Percentiles rank a stretch among this genome's conserved stretches.
phyloP scores from a whole-genome alignment of 2,888 invertebrate genomes.

The Lochmaea capreae region DNA sequence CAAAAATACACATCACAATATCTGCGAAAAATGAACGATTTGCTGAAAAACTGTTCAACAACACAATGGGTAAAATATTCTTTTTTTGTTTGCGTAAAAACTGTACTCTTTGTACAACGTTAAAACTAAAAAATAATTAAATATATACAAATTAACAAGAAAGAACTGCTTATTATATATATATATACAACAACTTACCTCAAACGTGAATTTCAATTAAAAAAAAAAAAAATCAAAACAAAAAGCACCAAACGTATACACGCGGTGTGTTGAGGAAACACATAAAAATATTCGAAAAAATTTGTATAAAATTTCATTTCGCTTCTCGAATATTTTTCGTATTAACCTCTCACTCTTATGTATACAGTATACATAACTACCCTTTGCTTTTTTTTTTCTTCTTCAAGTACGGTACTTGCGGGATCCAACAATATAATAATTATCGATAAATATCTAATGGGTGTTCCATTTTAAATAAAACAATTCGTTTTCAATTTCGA shows the following conservation, averaged over 20 bases:
- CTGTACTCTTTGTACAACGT: neutral
- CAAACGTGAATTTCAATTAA: constrained; percentile 47
- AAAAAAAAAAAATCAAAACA: constrained; percentile 47
- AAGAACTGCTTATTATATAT: constrained; percentile 52
- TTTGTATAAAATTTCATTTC: too few species aligned
- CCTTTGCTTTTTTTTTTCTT: too few species aligned
- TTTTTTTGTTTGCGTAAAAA: neutral
- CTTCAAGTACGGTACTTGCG: neutral
- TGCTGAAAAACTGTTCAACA: neutral
- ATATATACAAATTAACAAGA: constrained; percentile 50
- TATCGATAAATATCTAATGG: neutral
- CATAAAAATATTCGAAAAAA: too few species aligned
- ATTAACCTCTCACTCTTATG: too few species aligned
- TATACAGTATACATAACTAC: too few species aligned
- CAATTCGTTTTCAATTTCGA: neutral
- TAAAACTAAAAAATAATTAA: constrained; percentile 28
- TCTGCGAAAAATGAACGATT: neutral
- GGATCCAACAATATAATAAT: neutral
- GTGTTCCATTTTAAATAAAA: too few species aligned
- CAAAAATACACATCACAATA: constrained; percentile 56
- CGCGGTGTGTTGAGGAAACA: too few species aligned
- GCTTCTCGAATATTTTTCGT: too few species aligned
- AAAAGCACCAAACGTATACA: constrained; percentile 52
- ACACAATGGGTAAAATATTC: neutral
- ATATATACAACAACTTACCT: constrained; percentile 55